Base-by-base conservation (phyloP, 2,113 vertebrate species). In the Tricholaema leucomelas region DNA sequence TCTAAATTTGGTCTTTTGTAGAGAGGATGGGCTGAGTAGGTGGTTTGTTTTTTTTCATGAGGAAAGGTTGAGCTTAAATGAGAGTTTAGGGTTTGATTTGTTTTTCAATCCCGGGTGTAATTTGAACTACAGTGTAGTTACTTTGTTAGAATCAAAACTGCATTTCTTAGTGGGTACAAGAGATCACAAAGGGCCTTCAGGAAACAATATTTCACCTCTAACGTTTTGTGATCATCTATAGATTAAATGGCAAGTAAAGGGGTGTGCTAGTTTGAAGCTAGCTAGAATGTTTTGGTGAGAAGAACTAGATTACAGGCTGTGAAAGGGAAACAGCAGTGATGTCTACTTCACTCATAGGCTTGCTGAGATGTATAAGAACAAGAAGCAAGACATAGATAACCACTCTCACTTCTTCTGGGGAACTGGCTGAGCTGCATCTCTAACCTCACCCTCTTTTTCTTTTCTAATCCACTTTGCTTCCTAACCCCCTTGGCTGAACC, bases 1-100 rank as follows among this genome's bases (percentile, higher is more conserved):
- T 94, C 96, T 97, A 97, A 97, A 96, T 96, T 96, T 96, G 93
- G 79, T 72, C 80, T 96, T 96, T 96, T 96, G 96, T 95, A 87
- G 83, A 84, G 46, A 58, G 7, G 25, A 42, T 13, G 46, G 59
- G n/a, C 19, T 24, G 15, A 5, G 13, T 74, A 56, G 19, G 38
- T 25, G 30, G 78, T 78, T 81, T 31, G 14, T 8, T 88, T 60
- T 82, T 85, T 83, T 96, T 66, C 65, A 52, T 91, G 42, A 94
- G 58, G 86, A 92, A 96, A 94, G 46, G 60, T 56, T 87, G 77
- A 86, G 33, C 54, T 96, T 96, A 96, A 96, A 92, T 96, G 76
- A 84, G 87, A 93, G 38, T 97, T 95, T 93, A 85, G 44, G 60
- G 21, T 90, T 96, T 93, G 93, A 59, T 94, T 90, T 96, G 42